Evolutionary conservation across 2,888 invertebrate genomes (phyloP).

Genomic region (Drosophila bunnanda): DNA sequence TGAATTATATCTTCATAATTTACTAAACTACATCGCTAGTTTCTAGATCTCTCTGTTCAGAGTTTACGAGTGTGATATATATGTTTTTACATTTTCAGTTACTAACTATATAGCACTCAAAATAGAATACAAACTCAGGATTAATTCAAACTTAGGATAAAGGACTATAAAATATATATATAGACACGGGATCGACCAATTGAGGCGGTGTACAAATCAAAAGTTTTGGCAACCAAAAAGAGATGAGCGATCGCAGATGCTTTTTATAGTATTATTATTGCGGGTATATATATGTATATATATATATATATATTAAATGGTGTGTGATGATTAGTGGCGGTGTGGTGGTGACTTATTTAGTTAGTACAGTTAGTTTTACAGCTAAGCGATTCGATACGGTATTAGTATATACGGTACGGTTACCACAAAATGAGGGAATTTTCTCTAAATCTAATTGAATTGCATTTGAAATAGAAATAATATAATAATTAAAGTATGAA

Average conservation of each 20-base stretch:
- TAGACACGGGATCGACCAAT: conserved; percentile 37
- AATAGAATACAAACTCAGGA: conserved; percentile 1
- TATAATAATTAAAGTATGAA: neutral
- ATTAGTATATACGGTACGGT: conserved; percentile 30
- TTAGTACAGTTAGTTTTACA: conserved; percentile 24
- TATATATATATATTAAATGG: conserved; percentile 11
- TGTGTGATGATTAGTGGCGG: conserved; percentile 19
- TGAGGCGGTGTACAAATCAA: conserved; percentile 40
- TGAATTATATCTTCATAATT: too few relatives aligned
- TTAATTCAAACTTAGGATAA: conserved; percentile 6
- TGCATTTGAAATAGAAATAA: neutral
- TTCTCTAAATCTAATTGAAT: neutral
- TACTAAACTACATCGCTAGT: neutral
- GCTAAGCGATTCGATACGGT: conserved; percentile 33
- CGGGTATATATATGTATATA: conserved; percentile 13
- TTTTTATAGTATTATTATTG: conserved; percentile 14
- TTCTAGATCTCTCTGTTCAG: neutral
- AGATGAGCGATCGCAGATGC: conserved; percentile 61
- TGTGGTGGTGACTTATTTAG: conserved; percentile 20
- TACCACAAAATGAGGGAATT: neutral
- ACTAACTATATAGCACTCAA: conserved; percentile 19
- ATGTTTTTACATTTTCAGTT: conserved; percentile 6
- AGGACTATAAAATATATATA: conserved; percentile 13
- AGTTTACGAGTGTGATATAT: conserved; percentile 10
- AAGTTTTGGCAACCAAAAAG: conserved; percentile 31